Evolutionary conservation across 2,888 invertebrate species (phyloP), one percentile per base, ranked within the genome.

Genomic region (Chloromyia formosa): DNA sequence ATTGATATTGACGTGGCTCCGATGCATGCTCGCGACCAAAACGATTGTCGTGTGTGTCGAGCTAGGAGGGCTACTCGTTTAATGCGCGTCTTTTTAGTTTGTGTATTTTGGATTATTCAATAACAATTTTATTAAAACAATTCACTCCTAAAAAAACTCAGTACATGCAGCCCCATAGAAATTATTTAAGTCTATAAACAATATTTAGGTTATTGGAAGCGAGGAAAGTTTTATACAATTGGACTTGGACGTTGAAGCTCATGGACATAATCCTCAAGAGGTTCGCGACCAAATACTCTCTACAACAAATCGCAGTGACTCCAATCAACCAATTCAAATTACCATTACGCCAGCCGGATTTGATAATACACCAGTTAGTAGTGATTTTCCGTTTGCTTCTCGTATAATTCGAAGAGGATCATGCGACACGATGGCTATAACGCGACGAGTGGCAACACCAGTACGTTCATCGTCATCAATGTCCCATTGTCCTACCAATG

Each of bases 211-310:
- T 86, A 90, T 93, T 64, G 94, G 93, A 79, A 94, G 94, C 82
- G 93, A 94, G 83, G 94, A 94, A 86, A 93, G 93, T 83, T 93
- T 94, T 79, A 86, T 94, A 74, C 93, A 94, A 84, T 86, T 93
- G 80, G 93, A 93, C 78, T 88, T 89, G 77, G 92, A 92, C 77
- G 84, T 85, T 53, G 84, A 84, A 53, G 82, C 84, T 68, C 83
- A 82, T 49, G 81, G 16, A 16, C 60, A 56, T 54, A 75, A 45
- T 9, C 22, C 71, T 14, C 66, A 45, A 12, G 35, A 75, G 12
- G 75, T 74, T 75, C 84, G 83, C 23, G 83, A 84, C 74, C 83
- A 82, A 69, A 35, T 35, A 7, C 79, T 84, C 75, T 82, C 83
- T 66, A 78, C 80, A 20, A 79, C 82, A 62, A 82, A 81, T 75